Base-by-base conservation (phyloP, 1,140 invertebrate genomes). In the Lycorma delicatula region DNA sequence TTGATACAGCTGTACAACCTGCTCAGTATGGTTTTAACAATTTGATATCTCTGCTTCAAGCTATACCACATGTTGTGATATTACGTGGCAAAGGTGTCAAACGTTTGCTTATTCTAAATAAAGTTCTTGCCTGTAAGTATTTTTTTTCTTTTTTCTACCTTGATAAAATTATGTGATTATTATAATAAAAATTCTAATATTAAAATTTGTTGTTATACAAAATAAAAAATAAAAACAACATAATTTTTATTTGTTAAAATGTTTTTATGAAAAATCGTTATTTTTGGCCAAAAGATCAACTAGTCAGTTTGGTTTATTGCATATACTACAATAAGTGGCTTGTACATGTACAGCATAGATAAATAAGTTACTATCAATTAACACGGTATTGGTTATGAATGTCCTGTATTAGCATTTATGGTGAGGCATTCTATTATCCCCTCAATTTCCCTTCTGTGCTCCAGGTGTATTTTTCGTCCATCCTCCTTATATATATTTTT, bases 11-110 rank as follows among this genome's bases (percentile, higher is more conserved):
- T 26, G 76, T 79, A 26, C 77, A 76, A 57, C 74, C 79, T 26
- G 71, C 75, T 1, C 66, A 79, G 7, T 80, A 78, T 64, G 81
- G 82, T 1, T 82, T 73, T 64, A 69, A 77, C 7, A 79, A 73
- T 13, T 28, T 76, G 5, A 52, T 60, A 13, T 66, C 73, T 20
- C 64, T 85, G 20, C 71, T 86, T 3, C 75, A 79, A 63, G 73
- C 77, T 9, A 69, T 85, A 18, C 72, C 78, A 23, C 79, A 82
- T 60, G 77, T 81, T 13, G 76, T 82, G 0, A 67, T 68, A 13
- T 61, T 77, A 38, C 70, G 71, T 61, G 68, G 74, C 9, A 69
- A 70, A 53, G 66, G 71, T 3, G 66, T 68, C 5, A 73, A 73
- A 59, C 70, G 70, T 44, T 61, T 71, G 3, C 62, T 78, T 53